Evolutionary conservation across 2,113 vertebrate species (phyloP).

Genomic region (Camelus dromedarius): DNA sequence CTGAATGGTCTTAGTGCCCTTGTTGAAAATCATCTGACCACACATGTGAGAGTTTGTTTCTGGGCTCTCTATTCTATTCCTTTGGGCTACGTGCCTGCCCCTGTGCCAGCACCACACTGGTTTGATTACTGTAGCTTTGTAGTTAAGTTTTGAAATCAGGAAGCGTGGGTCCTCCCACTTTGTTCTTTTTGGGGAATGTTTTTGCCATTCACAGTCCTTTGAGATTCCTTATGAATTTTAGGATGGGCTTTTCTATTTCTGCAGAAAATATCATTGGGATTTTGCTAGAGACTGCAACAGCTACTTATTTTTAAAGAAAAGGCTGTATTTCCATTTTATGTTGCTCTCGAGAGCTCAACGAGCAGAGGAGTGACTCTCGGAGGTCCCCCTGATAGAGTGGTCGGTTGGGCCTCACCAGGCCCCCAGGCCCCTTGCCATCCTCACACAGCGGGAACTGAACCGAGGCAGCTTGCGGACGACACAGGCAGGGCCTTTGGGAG

Average conservation of each 20-base stretch:
- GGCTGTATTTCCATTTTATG: not conserved
- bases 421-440: not conserved
- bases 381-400: not conserved
- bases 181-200: not conserved
- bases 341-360: not conserved
- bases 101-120: not conserved
- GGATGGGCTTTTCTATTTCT: not conserved
- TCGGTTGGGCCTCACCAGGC: not conserved
- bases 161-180: not conserved
- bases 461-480: rapidly evolving
- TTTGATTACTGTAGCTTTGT: no score
- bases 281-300: not conserved
- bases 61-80: not conserved
- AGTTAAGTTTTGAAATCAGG: not conserved
- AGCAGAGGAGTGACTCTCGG: no score
- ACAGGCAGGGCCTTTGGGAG: not conserved
- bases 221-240: not conserved
- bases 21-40: not conserved
- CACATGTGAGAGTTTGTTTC: not conserved
- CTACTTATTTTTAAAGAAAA: not conserved
- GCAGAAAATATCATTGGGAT: no score
- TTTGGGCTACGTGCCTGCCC: not conserved
- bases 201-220: no score
- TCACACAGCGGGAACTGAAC: not conserved
- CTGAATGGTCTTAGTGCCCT: not conserved